Percentiles rank a stretch among this genome's conserved stretches.
Evolutionary conservation across 1,140 invertebrate genomes (phyloP).

Genomic region (Neotoxoptera formosana): DNA sequence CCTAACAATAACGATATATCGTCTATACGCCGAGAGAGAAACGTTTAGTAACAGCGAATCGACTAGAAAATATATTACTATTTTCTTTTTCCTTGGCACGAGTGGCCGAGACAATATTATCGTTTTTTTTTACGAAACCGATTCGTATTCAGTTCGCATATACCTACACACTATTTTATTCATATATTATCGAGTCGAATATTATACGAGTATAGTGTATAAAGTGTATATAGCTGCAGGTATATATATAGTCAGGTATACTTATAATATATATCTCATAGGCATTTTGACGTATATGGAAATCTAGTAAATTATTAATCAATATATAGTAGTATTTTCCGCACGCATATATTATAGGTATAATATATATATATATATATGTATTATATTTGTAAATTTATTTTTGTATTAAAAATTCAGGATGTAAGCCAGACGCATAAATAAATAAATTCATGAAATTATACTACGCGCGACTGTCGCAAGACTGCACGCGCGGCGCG

Average conservation of each 20-base stretch:
- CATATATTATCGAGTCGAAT: not conserved
- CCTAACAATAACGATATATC: not conserved
- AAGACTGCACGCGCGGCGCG: not conserved
- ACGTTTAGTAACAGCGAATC: not conserved
- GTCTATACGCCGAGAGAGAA: not conserved
- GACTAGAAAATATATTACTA: not conserved
- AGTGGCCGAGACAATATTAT: not conserved
- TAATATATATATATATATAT: not conserved
- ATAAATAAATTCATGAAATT: conserved; percentile 29
- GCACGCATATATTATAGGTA: not conserved
- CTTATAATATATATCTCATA: not conserved
- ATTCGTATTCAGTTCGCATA: no score
- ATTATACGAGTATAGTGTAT: not conserved
- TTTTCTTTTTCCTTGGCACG: not conserved
- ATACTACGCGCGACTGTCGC: not conserved
- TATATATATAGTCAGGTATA: not conserved
- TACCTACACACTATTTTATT: not conserved
- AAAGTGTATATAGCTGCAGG: not conserved
- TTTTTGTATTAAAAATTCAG: conserved; percentile 31
- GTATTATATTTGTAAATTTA: not conserved
- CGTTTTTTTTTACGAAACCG: not conserved
- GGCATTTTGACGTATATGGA: not conserved
- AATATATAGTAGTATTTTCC: not conserved
- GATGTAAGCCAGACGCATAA: conserved; percentile 45
- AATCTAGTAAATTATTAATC: not conserved